Evolutionary conservation across 2,113 vertebrate genomes (phyloP).

Genomic region (Silurus meridionalis): DNA sequence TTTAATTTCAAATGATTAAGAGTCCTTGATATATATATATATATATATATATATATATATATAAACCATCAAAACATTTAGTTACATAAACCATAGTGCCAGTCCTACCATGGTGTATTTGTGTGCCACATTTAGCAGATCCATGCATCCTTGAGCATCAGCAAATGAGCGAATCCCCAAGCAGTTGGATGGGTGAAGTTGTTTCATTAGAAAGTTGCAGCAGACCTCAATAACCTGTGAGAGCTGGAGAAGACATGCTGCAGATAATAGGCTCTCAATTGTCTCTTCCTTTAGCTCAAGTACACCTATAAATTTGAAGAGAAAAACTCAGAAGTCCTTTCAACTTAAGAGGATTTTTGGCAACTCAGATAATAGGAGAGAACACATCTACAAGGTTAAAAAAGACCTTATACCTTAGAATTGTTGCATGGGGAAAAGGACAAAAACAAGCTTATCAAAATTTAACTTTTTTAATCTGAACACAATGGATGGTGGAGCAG

Average conservation of each 20-base stretch:
- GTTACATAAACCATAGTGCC: neutral
- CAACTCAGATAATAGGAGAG: neutral
- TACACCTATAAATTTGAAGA: slow-evolving; percentile 75
- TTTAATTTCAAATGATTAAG: slow-evolving; percentile 39
- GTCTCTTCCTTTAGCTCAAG: slow-evolving; percentile 95
- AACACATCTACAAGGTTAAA: neutral
- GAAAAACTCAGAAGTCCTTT: slow-evolving; percentile 31
- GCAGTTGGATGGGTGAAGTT: slow-evolving; percentile 96
- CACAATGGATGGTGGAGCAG: slow-evolving; percentile 69
- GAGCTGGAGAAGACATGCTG: slow-evolving; percentile 94
- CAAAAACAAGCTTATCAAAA: slow-evolving; percentile 79
- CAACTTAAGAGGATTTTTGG: slow-evolving; percentile 4
- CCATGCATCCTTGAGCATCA: slow-evolving; percentile 90
- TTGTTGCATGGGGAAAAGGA: slow-evolving; percentile 49
- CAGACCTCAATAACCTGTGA: slow-evolving; percentile 94
- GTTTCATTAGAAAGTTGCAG: slow-evolving; percentile 95
- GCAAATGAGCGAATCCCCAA: slow-evolving; percentile 94
- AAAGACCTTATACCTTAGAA: neutral
- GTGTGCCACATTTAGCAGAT: slow-evolving; percentile 92
- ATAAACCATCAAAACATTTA: neutral
- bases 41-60: no score
- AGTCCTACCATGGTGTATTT: slow-evolving; percentile 90
- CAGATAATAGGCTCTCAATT: slow-evolving; percentile 90
- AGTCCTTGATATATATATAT: slow-evolving; percentile 1
- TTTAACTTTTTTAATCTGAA: slow-evolving; percentile 65